Evolutionary conservation across 2,888 invertebrate species (phyloP), one percentile per base, ranked within the genome.

Genomic region (Conops quadrifasciatus): DNA sequence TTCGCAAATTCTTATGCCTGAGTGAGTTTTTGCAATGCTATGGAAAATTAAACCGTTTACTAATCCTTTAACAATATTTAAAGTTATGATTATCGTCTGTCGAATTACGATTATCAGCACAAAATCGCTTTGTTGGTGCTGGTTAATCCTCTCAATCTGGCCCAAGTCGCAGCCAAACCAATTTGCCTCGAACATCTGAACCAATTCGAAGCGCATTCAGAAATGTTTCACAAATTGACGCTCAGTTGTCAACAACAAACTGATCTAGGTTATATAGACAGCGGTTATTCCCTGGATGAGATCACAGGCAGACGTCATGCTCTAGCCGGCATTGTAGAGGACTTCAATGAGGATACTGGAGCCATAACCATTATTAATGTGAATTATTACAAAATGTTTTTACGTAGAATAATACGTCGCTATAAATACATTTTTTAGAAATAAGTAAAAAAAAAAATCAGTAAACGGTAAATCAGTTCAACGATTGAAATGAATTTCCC

Each of bases 91-190:
- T 21, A 47, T 11, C 15, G n/a, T 15, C 3, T 60, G 0, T 1
- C 51, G 1, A 36, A 73, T 56, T 21, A 47, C 28, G 47, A 19
- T 11, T 28, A 43, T 26, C 5, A 19, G 16, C 58, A 67, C 13
- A 70, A 71, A 5, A 45, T 77, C 49, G 77, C 77, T 1, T 7
- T 79, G 51, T 24, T 79, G 19, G 73, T 71, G 7, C 2, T 80
- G 53, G 71, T 75, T 0, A 76, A 80, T 30, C 75, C 76, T 21
- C 75, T 80, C 1, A 68, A 53, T 3, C 75, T 80, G 24, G 69
- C 75, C 1, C 47, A 64, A 1, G 9, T 36, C 9, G 30, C 36
- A 5, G 24, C 77, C 0, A 75, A 73, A 19, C 78, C 79, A 9
- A 72, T 78, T 60, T 79, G 79, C 58, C 56, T 80, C 30, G 11